Evolutionary conservation across 2,888 invertebrate species (phyloP).

Genomic region (Trichogramma evanescens): DNA sequence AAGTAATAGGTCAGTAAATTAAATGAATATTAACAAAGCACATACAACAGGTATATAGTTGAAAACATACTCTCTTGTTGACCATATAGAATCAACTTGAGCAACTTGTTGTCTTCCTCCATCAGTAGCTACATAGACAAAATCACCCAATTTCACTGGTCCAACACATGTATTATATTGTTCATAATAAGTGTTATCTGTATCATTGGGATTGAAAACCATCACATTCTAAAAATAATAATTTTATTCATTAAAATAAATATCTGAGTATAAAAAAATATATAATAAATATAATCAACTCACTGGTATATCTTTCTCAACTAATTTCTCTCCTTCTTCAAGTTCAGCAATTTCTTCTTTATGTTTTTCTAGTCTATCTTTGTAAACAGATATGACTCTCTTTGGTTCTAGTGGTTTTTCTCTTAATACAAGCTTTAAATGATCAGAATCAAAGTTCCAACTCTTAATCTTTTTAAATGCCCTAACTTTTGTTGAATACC

Average conservation of each 20-base stretch:
- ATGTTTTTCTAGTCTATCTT: slow-evolving; percentile 82
- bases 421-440: slow-evolving; percentile 59
- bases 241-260: slow-evolving; percentile 12
- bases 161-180: slow-evolving; percentile 85
- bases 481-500: slow-evolving; percentile 79
- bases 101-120: slow-evolving; percentile 86
- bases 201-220: slow-evolving; percentile 64
- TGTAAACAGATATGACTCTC: slow-evolving; percentile 86
- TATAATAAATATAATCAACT: slow-evolving; percentile 34
- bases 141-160: slow-evolving; percentile 83
- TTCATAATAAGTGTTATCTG: slow-evolving; percentile 82
- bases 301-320: slow-evolving; percentile 81
- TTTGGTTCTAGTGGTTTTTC: slow-evolving; percentile 75
- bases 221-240: slow-evolving; percentile 64
- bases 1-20: slow-evolving; percentile 1
- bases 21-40: not conserved
- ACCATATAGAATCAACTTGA: slow-evolving; percentile 92
- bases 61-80: slow-evolving; percentile 70
- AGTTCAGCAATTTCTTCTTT: slow-evolving; percentile 82
- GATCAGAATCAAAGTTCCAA: slow-evolving; percentile 61
- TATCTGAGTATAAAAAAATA: slow-evolving; percentile 5
- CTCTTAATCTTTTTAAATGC: slow-evolving; percentile 91
- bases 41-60: slow-evolving; percentile 6
- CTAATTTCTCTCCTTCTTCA: slow-evolving; percentile 72
- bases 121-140: slow-evolving; percentile 88